These are phyloP conservation scores for Parus major DNA, from an alignment of 2,113 vertebrate genomes.

Conservation along the genomic window DNA sequence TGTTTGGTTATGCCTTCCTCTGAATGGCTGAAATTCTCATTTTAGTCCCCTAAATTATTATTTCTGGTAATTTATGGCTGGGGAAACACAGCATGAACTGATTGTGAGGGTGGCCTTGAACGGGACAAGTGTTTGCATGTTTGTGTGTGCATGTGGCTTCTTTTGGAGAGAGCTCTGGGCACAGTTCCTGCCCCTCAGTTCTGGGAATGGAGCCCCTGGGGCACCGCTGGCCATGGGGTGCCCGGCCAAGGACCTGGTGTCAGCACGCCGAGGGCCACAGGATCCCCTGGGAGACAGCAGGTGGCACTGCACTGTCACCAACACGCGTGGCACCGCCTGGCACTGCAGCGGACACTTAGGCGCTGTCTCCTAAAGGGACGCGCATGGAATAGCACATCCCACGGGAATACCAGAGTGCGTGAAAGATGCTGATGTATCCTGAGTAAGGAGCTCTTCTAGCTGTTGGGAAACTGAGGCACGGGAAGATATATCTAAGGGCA, in stretches of 20 bases:
- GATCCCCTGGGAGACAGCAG: conserved; percentile 44
- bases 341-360: neutral
- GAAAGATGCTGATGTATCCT: neutral
- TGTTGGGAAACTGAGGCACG: neutral
- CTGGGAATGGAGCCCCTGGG: neutral
- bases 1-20: neutral
- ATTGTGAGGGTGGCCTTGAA: neutral
- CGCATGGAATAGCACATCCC: rapidly evolving
- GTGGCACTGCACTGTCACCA: conserved; percentile 51
- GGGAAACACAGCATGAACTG: neutral
- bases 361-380: neutral
- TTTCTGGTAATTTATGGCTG: neutral
- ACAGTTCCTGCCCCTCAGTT: rapidly evolving
- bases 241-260: neutral
- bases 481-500: neutral
- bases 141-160: neutral
- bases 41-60: neutral
- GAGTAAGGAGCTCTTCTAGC: neutral
- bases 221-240: rapidly evolving
- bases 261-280: neutral
- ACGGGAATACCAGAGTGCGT: rapidly evolving
- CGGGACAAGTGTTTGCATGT: rapidly evolving
- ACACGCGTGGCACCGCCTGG: neutral
- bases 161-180: neutral
- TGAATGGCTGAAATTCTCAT: neutral